These are phyloP conservation scores for Hippocampus barbouri DNA, from an alignment of 2,113 vertebrate genomes.

Conservation along the genomic window DNA sequence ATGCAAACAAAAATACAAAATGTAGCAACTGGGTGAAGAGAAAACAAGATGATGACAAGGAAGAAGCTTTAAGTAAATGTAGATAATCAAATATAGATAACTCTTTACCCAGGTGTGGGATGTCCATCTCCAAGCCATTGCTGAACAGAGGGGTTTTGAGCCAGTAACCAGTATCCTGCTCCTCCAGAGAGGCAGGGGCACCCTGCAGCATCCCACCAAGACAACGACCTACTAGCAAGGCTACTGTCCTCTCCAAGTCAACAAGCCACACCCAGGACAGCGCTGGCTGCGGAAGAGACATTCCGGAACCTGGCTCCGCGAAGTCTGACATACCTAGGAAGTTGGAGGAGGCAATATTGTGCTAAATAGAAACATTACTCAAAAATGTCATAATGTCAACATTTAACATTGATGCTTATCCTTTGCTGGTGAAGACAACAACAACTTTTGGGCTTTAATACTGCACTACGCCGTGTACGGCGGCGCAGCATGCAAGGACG, in stretches of 20 bases:
- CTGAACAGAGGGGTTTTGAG: conserved; percentile 92
- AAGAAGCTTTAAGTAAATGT: background rate
- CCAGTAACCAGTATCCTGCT: conserved; percentile 92
- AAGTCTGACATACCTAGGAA: conserved; percentile 79
- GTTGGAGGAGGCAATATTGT: background rate
- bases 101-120: conserved; percentile 82
- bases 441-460: too few relatives aligned
- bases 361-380: background rate
- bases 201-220: conserved; percentile 97
- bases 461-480: too few relatives aligned
- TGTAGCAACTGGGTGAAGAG: background rate
- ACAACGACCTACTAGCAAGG: conserved; percentile 89
- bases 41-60: background rate
- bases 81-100: too few relatives aligned
- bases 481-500: too few relatives aligned
- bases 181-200: conserved; percentile 82
- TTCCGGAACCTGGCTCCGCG: conserved; percentile 78
- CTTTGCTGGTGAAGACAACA: background rate
- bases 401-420: background rate
- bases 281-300: conserved; percentile 77
- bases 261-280: conserved; percentile 96
- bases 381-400: background rate
- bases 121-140: conserved; percentile 90
- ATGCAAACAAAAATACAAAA: background rate
- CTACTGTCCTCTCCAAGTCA: conserved; percentile 90